Evolutionary conservation across 1,140 invertebrate genomes (phyloP), one percentile per base, ranked within the genome.

Genomic region (Asbolus verrucosus): DNA sequence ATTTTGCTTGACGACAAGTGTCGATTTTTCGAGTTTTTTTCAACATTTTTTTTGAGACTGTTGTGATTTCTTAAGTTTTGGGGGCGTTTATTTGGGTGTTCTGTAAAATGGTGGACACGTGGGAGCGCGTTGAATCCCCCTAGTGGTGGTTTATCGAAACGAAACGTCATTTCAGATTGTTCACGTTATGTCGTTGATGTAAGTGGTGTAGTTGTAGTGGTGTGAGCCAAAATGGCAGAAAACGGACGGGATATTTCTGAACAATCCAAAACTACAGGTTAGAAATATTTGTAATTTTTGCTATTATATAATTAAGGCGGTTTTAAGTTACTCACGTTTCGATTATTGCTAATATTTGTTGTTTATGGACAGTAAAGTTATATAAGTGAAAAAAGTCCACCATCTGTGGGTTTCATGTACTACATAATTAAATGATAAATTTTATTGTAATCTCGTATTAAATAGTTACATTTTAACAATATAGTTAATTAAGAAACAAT

Each of bases 181-280:
- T 67, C 65, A 59, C 19, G 50, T 54, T 33, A 67, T 67, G 65
- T 67, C 65, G 65, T 60, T 54, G 24, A 59, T 31, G 30, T 59
- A 54, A 43, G 38, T 59, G 43, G 27, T 43, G n/a, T n/a, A n/a
- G n/a, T n/a, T n/a, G n/a, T 54, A 59, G 50, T 60, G 43, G 65
- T 83, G 82, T 73, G 82, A 77, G 83, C 83, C 85, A 86, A 87
- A 84, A 87, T 87, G 85, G 86, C 85, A 80, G 85, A 87, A 83
- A 85, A 83, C 81, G 84, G 83, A 82, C 84, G 85, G 82, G 83
- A 85, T 78, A 83, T 83, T 81, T 81, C 81, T 79, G 84, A 84
- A 81, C 82, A 84, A 81, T 80, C 81, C 75, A 84, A 84, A 79
- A 83, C 83, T 77, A 81, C 82, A 86, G 86, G 86, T 87, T 85